A percentile compares a stretch with the other conserved stretches of the same genome.
These are phyloP conservation scores for Menidia beryllina DNA, from an alignment of 2,113 vertebrate species.

Conservation along the genomic window DNA sequence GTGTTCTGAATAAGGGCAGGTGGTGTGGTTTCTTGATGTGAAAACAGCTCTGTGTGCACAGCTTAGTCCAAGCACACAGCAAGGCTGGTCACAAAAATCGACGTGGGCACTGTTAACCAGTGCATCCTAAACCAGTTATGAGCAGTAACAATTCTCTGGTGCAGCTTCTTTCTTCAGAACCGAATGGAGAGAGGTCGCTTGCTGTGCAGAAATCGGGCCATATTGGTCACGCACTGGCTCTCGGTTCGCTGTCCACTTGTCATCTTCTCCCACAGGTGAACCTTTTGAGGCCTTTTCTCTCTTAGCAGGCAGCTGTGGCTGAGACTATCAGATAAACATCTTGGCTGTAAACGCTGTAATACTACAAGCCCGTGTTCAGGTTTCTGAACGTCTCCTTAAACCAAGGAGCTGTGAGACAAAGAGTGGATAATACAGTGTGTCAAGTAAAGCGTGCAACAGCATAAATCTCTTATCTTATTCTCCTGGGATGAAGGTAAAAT, in stretches of 20 bases:
- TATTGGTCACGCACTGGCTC: neutral
- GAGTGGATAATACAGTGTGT: conserved; percentile 7
- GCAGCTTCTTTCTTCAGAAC: no score
- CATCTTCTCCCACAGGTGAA: neutral
- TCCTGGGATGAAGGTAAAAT: conserved; percentile 16
- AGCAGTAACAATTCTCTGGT: neutral
- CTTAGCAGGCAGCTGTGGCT: neutral
- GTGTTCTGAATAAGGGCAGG: conserved; percentile 29
- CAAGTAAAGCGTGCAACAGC: neutral
- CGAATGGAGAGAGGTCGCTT: neutral
- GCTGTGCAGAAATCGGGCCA: neutral
- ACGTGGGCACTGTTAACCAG: conserved; percentile 7
- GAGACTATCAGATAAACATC: conserved; percentile 23
- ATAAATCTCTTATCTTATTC: conserved; percentile 13
- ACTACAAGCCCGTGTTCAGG: conserved; percentile 15
- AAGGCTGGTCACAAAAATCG: conserved; percentile 13
- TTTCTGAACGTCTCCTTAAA: conserved; percentile 20
- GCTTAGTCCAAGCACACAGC: conserved; percentile 19
- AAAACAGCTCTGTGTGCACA: conserved; percentile 5
- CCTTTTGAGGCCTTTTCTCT: neutral
- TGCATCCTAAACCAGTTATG: neutral
- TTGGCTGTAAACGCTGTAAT: conserved; percentile 4
- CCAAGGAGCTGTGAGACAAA: conserved; percentile 13
- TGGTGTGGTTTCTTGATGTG: conserved; percentile 14
- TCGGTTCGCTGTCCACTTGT: neutral